Conservation (phyloP, 2,888 invertebrate genomes). For the Drosophila mayaguana region DNA sequence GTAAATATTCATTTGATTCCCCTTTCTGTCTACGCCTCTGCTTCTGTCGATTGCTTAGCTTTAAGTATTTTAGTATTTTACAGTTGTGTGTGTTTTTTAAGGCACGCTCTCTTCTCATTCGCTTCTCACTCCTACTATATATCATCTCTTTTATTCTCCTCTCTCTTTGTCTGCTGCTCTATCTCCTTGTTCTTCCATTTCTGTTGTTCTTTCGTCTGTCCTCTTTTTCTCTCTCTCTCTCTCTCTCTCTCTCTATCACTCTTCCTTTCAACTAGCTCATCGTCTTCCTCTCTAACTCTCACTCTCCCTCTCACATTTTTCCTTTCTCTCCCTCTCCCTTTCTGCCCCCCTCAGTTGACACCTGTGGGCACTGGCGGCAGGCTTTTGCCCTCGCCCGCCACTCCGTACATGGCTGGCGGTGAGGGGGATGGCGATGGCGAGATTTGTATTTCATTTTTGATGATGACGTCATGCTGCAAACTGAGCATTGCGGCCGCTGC, state of each 20-base stretch:
- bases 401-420: slow-evolving; percentile 51
- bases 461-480: slow-evolving; percentile 80
- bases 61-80: slow-evolving; percentile 58
- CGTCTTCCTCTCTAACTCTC: not conserved
- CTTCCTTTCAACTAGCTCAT: slow-evolving; percentile 32
- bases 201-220: slow-evolving; percentile 17
- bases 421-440: slow-evolving; percentile 82
- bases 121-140: slow-evolving; percentile 48
- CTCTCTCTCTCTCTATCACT: slow-evolving; percentile 18
- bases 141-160: not conserved
- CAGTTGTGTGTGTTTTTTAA: slow-evolving; percentile 53
- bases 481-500: slow-evolving; percentile 75
- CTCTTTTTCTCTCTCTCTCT: slow-evolving; percentile 43
- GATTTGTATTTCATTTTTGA: slow-evolving; percentile 82
- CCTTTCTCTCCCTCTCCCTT: slow-evolving; percentile 4
- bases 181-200: not conserved
- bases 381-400: slow-evolving; percentile 50
- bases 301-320: not conserved
- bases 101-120: slow-evolving; percentile 24
- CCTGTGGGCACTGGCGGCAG: slow-evolving; percentile 72
- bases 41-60: slow-evolving; percentile 34
- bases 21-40: slow-evolving; percentile 6
- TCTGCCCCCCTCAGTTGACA: slow-evolving; percentile 39
- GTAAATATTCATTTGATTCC: not conserved
- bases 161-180: not conserved